phyloP scores from a whole-genome alignment of 1,140 invertebrate species.

The Tetragnatha versicolor region DNA sequence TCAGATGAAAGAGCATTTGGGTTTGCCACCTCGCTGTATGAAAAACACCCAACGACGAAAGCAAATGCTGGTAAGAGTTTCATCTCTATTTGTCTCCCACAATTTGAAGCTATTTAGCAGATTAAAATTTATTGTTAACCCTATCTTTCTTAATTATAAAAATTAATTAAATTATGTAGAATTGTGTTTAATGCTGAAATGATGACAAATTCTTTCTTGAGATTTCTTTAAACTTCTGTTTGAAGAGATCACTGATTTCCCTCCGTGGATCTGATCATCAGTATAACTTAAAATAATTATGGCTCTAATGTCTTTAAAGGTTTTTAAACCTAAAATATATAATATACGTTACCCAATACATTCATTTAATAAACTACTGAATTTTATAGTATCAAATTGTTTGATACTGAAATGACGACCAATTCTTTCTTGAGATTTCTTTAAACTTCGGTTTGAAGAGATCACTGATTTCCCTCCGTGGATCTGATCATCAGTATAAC shows the following conservation, averaged over 20 bases:
- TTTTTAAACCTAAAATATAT: too few relatives aligned
- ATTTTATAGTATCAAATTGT: too few relatives aligned
- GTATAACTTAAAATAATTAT: not conserved
- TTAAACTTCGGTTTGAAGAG: too few relatives aligned
- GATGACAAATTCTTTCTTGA: not conserved
- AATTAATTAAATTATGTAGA: slow-evolving; percentile 7
- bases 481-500: too few relatives aligned
- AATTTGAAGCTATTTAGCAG: not conserved
- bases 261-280: slow-evolving; percentile 5
- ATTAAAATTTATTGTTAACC: not conserved
- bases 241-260: not conserved
- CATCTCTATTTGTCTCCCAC: too few relatives aligned
- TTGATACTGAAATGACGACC: too few relatives aligned
- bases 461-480: too few relatives aligned
- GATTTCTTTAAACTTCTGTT: too few relatives aligned
- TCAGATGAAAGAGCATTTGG: slow-evolving; percentile 75
- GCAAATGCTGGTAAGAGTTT: slow-evolving; percentile 69
- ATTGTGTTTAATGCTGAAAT: not conserved
- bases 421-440: too few relatives aligned
- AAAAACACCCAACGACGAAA: slow-evolving; percentile 78
- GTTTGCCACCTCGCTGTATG: slow-evolving; percentile 75
- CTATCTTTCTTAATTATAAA: not conserved
- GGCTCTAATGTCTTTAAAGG: too few relatives aligned
- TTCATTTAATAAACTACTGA: too few relatives aligned
- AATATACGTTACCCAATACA: too few relatives aligned